Percentiles rank a stretch among this genome's conserved stretches.
Evolutionary conservation across 2,888 invertebrate genomes (phyloP).

Genomic region (Spodoptera picta): DNA sequence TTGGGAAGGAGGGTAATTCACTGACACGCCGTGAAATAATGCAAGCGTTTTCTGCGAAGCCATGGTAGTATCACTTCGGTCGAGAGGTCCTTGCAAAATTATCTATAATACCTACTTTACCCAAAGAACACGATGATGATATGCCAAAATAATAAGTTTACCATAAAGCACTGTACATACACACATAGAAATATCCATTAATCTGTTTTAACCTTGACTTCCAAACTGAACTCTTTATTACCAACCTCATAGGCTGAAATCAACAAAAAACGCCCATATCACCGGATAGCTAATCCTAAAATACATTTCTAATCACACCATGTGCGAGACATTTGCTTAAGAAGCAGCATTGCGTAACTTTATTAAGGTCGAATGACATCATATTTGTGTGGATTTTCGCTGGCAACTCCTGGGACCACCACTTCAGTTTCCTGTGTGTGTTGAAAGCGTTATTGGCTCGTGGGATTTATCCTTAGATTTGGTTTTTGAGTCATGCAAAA

Average conservation of each 20-base stretch:
- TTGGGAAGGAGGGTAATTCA: no score
- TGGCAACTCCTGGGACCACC: slow-evolving; percentile 22
- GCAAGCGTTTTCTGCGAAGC: no score
- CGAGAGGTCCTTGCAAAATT: no score
- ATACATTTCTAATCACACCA: slow-evolving; percentile 9
- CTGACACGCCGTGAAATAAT: no score
- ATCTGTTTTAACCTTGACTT: slow-evolving; percentile 32
- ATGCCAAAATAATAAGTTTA: no score
- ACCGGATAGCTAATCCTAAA: slow-evolving; percentile 19
- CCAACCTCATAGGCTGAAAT: slow-evolving; percentile 10
- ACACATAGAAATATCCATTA: no score
- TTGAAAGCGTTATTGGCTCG: slow-evolving; percentile 13
- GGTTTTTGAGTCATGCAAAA: no score
- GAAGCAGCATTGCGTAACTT: slow-evolving; percentile 6
- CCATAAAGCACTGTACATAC: no score
- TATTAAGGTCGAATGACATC: slow-evolving; percentile 4
- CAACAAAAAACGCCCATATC: slow-evolving; percentile 21
- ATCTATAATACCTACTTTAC: no score
- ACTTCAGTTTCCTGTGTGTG: slow-evolving; percentile 25
- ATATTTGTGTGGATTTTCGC: neutral
- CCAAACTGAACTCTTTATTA: slow-evolving; percentile 35
- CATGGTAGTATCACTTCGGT: no score
- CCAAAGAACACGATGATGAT: no score
- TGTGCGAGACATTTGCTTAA: slow-evolving; percentile 34
- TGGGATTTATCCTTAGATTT: no score